Evolutionary conservation across 2,797 vertebrate species (phyloP).

Genomic region (Lepus oiostolus): DNA sequence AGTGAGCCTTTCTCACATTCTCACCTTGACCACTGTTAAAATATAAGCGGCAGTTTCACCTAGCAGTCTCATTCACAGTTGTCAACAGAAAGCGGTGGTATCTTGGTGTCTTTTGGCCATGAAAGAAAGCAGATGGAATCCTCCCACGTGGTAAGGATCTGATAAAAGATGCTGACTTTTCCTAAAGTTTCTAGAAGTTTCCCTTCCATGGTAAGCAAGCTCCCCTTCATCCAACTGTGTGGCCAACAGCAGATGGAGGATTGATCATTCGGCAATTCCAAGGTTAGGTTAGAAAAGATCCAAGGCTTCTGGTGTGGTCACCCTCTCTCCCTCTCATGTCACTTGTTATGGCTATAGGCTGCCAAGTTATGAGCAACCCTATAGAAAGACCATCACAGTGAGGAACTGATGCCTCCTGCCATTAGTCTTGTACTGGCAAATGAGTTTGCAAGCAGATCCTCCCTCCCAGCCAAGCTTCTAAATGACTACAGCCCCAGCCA

Average conservation of each 20-base stretch:
- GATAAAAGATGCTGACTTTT: neutral
- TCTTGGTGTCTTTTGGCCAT: neutral
- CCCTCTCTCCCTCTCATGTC: neutral
- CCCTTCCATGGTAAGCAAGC: neutral
- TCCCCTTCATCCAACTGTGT: neutral
- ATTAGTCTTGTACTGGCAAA: neutral
- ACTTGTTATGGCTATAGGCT: neutral
- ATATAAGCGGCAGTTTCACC: neutral
- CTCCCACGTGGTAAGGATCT: neutral
- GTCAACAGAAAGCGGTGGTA: neutral
- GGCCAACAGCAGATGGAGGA: neutral
- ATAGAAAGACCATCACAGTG: neutral
- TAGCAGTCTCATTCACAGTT: neutral
- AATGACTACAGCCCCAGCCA: neutral
- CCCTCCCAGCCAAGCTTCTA: neutral
- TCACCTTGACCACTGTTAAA: neutral
- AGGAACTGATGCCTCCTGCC: neutral
- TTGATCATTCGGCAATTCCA: neutral
- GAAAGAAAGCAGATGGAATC: neutral
- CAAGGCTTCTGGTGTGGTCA: neutral
- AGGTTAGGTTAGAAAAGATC: neutral
- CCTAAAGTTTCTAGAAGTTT: slow-evolving; percentile 2
- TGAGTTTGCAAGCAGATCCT: neutral
- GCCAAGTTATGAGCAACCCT: neutral
- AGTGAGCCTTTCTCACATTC: too few species aligned